Evolutionary conservation across 2,888 invertebrate species (phyloP), one percentile per base, ranked within the genome.

Genomic region (Myopa tessellatipennis): DNA sequence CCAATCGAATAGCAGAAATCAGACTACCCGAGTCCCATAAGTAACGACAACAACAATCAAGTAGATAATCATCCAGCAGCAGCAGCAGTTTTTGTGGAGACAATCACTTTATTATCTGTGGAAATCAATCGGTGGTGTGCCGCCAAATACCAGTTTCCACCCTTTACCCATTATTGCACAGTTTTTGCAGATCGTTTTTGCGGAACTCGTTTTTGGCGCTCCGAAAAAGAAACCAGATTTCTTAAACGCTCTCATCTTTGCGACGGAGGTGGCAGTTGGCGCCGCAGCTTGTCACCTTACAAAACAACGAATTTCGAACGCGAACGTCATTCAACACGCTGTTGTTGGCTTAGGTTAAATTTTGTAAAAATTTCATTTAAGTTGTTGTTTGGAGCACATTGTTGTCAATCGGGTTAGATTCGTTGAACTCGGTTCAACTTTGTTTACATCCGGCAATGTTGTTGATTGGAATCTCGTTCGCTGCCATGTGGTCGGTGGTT

Each of bases 391-490:
- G 52, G 74, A 60, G 73, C 73, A 77, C 77, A 52, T 77, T 73
- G 73, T 73, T 50, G 73, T 77, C 73, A 73, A 77, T 73, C 77
- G 61, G 73, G 77, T 77, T 77, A 45, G 45, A 50, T n/a, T 18
- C 67, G 55, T 71, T 76, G 61, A 70, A 71, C 76, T 50, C 68
- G n/a, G 50, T 8, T 10, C 34, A 40, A n/a, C 52, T 38, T 71
- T 63, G 70, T 71, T 70, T 74, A 65, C 74, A 65, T 38, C 63
- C 12, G 45, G 12, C 74, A 50, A 52, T 63, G 72, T 61, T 14
- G 2, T 61, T 10, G 61, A 5, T 34, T 38, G 65, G 34, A 38
- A 10, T 55, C 65, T 2, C 61, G 61, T 63, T 63, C 12, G 34
- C 26, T 3, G 61, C 26, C 26, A 63, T 63, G 61, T 10, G 61